Conservation (phyloP, 2,113 vertebrate genomes). For the Deroptyus accipitrinus region DNA sequence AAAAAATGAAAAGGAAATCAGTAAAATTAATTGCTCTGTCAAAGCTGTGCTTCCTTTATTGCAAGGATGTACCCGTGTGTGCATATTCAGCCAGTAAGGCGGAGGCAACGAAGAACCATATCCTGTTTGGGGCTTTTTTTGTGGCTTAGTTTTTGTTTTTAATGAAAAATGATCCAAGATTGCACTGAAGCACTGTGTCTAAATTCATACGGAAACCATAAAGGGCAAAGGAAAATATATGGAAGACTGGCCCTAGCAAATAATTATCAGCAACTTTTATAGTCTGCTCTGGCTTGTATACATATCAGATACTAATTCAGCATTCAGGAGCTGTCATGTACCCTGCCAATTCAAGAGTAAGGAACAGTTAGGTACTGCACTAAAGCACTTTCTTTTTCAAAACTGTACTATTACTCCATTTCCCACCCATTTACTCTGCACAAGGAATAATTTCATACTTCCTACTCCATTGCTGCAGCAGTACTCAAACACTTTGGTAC, state of each 20-base stretch:
- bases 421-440: background rate
- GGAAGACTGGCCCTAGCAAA: background rate
- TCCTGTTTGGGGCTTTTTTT: background rate
- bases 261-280: slow-evolving; percentile 1
- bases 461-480: background rate
- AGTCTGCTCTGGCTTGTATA: background rate
- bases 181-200: background rate
- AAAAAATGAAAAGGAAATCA: background rate
- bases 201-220: slow-evolving; percentile 20
- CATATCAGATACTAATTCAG: background rate
- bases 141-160: background rate
- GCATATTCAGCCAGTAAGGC: background rate
- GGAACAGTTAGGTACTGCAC: background rate
- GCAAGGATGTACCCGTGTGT: background rate
- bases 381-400: background rate
- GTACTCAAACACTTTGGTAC: background rate
- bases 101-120: background rate
- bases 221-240: background rate
- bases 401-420: background rate
- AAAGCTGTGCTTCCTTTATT: background rate
- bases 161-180: background rate
- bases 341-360: rapidly evolving
- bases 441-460: background rate
- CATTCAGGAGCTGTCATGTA: background rate
- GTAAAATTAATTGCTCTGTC: background rate